Base-by-base conservation (phyloP, 2,888 invertebrate species). In the Euzophera pinguis region DNA sequence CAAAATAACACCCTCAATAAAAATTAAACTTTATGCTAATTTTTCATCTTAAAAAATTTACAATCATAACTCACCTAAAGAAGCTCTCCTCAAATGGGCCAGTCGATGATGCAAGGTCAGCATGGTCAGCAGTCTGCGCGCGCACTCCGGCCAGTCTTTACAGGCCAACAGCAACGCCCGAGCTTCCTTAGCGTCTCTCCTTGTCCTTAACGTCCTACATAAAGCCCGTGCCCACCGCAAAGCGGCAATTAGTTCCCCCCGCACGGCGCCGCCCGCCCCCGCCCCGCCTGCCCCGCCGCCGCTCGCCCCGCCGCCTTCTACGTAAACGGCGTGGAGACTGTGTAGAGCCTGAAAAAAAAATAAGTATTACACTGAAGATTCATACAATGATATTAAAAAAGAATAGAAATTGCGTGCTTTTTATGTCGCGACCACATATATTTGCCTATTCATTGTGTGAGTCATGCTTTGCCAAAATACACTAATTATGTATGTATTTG, bases 291-390 rank as follows among this genome's bases (percentile, higher is more conserved):
- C 60, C 51, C 95, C 96, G 82, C 96, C 96, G 48, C 54, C 58
- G 16, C 61, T 67, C 0, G 97, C 97, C 14, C 69, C 74, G 34
- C 79, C 80, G 10, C 97, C 97, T 82, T 98, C 98, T 69, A 97
- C 97, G 78, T 97, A 95, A 94, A 98, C 97, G 63, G 96, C 95
- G 90, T 98, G 97, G 56, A 98, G 90, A 60, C 97, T 97, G 84
- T 96, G 95, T 70, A 98, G 92, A 22, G 97, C 96, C 93, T 97
- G 91, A 41, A 27, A 91, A 9, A 27, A 7, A 7, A 29, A 29
- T 6, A 29, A 29, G 4, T 29, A 6, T 6, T 29, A 29, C 7
- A 29, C n/a, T n/a, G n/a, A n/a, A n/a, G n/a, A n/a, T n/a, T n/a
- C n/a, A n/a, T n/a, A n/a, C n/a, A n/a, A n/a, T n/a, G n/a, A n/a